These are phyloP conservation scores for Campaea margaritaria DNA, from an alignment of 2,888 invertebrate genomes.

Conservation along the genomic window DNA sequence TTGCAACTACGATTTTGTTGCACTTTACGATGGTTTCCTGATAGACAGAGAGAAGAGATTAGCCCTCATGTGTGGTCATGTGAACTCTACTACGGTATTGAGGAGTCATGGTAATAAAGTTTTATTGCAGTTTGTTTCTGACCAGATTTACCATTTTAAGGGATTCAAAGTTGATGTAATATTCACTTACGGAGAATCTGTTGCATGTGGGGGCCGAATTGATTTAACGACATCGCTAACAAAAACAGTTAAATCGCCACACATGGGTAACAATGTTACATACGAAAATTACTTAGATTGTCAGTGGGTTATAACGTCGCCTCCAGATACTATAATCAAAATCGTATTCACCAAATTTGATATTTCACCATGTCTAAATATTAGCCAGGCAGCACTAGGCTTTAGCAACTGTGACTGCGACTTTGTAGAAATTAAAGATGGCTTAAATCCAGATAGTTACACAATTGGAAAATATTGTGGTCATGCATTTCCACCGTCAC, in stretches of 20 bases:
- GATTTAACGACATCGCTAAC: conserved; percentile 75
- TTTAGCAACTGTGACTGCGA: conserved; percentile 88
- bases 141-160: conserved; percentile 65
- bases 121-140: conserved; percentile 81
- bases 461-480: conserved; percentile 90
- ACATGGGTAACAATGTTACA: conserved; percentile 62
- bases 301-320: conserved; percentile 88
- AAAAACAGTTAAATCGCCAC: conserved; percentile 69
- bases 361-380: conserved; percentile 73
- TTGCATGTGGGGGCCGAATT: conserved; percentile 90
- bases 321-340: conserved; percentile 85
- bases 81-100: conserved; percentile 83
- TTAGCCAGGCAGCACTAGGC: conserved; percentile 70
- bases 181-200: conserved; percentile 83
- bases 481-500: conserved; percentile 78
- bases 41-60: conserved; percentile 72
- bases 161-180: conserved; percentile 87
- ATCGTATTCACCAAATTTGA: conserved; percentile 85
- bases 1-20: conserved; percentile 87
- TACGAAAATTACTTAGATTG: conserved; percentile 91
- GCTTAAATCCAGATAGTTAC: conserved; percentile 87
- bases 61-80: conserved; percentile 88
- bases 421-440: conserved; percentile 90
- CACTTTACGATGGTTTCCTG: conserved; percentile 80
- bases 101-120: conserved; percentile 86